Evolutionary conservation across 2,113 vertebrate species (phyloP).

Genomic region (Centrocercus urophasianus): DNA sequence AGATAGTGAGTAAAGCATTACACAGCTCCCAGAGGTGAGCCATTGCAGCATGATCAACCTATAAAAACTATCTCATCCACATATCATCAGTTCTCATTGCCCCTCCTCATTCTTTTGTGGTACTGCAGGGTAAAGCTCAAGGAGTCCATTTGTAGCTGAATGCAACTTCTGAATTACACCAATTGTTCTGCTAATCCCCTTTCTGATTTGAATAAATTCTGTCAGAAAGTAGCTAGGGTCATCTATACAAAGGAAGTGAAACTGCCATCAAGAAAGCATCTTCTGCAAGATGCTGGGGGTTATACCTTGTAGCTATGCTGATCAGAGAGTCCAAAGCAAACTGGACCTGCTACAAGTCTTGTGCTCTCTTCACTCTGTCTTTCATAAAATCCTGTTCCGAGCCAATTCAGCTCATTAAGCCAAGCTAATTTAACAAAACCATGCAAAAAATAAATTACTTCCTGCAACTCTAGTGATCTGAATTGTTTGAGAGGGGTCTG

Average conservation of each 20-base stretch:
- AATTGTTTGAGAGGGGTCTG: not conserved
- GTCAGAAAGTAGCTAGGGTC: not conserved
- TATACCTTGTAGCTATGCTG: not conserved
- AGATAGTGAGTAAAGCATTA: slow-evolving; percentile 13
- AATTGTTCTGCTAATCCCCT: not conserved
- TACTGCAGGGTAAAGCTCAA: not conserved
- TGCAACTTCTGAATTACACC: not conserved
- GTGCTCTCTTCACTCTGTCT: not conserved
- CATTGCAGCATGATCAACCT: not conserved
- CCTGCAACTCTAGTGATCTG: not conserved
- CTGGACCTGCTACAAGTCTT: not conserved
- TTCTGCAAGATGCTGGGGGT: not conserved
- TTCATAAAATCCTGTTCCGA: not conserved
- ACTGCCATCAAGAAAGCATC: not conserved
- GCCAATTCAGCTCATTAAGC: not conserved
- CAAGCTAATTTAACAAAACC: not conserved
- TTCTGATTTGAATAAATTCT: not conserved
- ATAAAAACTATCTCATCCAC: not conserved
- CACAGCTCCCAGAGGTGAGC: not conserved
- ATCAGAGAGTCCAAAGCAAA: not conserved
- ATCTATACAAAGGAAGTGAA: not conserved
- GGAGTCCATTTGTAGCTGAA: not conserved
- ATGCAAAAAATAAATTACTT: not conserved
- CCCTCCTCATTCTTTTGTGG: not conserved
- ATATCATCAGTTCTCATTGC: slow-evolving; percentile 31